Evolutionary conservation across 1,140 invertebrate species (phyloP), one percentile per base, ranked within the genome.

Genomic region (Drosophila pseudoananassae): DNA sequence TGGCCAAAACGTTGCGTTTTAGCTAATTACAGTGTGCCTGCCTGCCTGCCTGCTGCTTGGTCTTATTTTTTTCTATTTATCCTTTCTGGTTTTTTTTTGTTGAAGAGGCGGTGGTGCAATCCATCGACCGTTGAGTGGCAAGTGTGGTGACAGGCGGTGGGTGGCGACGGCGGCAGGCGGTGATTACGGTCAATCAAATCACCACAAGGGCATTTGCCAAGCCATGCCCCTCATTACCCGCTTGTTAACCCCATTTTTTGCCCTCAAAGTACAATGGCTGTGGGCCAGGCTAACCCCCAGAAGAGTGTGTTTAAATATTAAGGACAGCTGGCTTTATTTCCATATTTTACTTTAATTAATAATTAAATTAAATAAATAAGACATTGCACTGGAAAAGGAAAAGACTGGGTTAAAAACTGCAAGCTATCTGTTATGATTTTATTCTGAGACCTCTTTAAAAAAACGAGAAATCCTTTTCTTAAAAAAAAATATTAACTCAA

Each of bases 161-260:
- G 31, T 31, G 36, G 20, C 20, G 20, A 3, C 20, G 20, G 23
- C 20, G 4, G 43, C 33, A 17, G 31, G 7, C 7, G 57, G 20
- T 69, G 63, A 69, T 69, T 69, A 69, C 68, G 63, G 50, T 29
- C 65, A 55, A 60, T 61, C 63, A 65, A 38, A 14, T 36, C 63
- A 23, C 17, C 17, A 31, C 65, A 55, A 40, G 65, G 65, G 50
- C 65, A 68, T 15, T 29, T 31, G 3, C 33, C 23, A 23, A 29
- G 33, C 25, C 25, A 36, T 29, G 25, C 14, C 45, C 17, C 45
- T 23, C 17, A 5, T 27, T 6, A 27, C 25, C 25, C 25, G 25
- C 5, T 27, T 5, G 25, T 27, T 27, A 27, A 5, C 25, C 25
- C 25, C 25, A 27, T 27, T 27, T 27, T 7, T 27, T 5, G 25